Evolutionary conservation across 2,888 invertebrate species (phyloP).

Genomic region (Argyresthia albistria): DNA sequence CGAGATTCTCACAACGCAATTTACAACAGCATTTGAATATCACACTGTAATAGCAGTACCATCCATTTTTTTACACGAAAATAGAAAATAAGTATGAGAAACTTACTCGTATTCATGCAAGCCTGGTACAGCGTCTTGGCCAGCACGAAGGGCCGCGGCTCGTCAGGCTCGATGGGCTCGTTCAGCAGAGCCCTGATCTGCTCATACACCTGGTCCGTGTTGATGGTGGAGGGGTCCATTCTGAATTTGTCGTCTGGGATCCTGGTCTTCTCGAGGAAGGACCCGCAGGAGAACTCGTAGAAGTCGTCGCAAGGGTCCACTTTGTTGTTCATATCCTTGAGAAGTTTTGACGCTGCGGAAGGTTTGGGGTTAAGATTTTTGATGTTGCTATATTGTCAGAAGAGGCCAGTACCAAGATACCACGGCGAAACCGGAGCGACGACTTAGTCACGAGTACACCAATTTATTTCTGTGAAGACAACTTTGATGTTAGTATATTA

Average conservation of each 20-base stretch:
- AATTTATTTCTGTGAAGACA: no score
- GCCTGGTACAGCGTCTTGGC: constrained; percentile 88
- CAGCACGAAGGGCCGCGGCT: constrained; percentile 80
- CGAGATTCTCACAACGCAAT: no score
- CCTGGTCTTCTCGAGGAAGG: constrained; percentile 78
- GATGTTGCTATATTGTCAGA: constrained; percentile 3
- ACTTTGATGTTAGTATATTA: no score
- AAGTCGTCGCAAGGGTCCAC: constrained; percentile 89
- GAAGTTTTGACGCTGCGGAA: constrained; percentile 75
- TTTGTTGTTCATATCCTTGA: constrained; percentile 78
- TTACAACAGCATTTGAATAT: no score
- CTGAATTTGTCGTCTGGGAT: constrained; percentile 89
- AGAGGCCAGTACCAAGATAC: no score
- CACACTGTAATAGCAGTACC: no score
- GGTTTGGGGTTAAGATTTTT: not conserved
- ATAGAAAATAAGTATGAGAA: no score
- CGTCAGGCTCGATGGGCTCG: constrained; percentile 70
- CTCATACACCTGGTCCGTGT: constrained; percentile 81
- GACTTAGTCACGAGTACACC: no score
- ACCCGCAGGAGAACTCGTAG: constrained; percentile 85
- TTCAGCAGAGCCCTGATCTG: constrained; percentile 81
- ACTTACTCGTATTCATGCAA: constrained; percentile 91
- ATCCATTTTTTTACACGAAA: no score
- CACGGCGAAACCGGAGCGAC: no score
- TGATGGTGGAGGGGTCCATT: constrained; percentile 82